These are phyloP conservation scores for Drosophila hawaiiensis DNA, from an alignment of 2,888 invertebrate species.

Conservation along the genomic window DNA sequence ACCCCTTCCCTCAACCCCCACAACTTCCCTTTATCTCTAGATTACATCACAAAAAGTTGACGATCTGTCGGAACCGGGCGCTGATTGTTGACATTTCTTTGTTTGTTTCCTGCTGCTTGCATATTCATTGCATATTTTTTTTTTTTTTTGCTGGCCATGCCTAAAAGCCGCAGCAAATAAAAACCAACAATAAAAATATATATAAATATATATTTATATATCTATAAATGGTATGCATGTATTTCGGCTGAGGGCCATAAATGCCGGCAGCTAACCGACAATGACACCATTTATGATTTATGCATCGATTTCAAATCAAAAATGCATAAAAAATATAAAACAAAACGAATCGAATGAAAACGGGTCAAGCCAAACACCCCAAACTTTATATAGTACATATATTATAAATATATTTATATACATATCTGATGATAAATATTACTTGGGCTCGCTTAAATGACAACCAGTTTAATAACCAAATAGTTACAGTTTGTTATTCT, in stretches of 20 bases:
- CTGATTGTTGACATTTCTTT: slow-evolving; percentile 59
- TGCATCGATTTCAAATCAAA: slow-evolving; percentile 71
- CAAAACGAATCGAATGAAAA: slow-evolving; percentile 39
- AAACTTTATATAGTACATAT: neutral
- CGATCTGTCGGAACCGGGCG: slow-evolving; percentile 43
- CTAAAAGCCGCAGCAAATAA: slow-evolving; percentile 34
- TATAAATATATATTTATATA: neutral
- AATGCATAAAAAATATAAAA: slow-evolving; percentile 32
- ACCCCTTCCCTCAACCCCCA: neutral
- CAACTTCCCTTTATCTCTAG: neutral
- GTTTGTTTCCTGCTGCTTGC: slow-evolving; percentile 44
- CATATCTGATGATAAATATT: slow-evolving; percentile 66
- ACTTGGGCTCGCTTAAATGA: slow-evolving; percentile 53
- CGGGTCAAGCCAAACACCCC: slow-evolving; percentile 16
- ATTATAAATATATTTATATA: slow-evolving; percentile 30
- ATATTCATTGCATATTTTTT: slow-evolving; percentile 48
- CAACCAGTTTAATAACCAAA: slow-evolving; percentile 68
- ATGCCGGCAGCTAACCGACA: slow-evolving; percentile 59
- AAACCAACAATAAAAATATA: slow-evolving; percentile 8
- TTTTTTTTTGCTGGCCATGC: slow-evolving; percentile 18
- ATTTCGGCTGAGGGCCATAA: slow-evolving; percentile 19
- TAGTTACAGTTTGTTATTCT: slow-evolving; percentile 50
- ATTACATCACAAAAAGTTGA: slow-evolving; percentile 51
- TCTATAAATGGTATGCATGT: neutral
- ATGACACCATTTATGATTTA: slow-evolving; percentile 72